Evolutionary conservation across 2,113 vertebrate genomes (phyloP).

Genomic region (Heteronetta atricapilla): DNA sequence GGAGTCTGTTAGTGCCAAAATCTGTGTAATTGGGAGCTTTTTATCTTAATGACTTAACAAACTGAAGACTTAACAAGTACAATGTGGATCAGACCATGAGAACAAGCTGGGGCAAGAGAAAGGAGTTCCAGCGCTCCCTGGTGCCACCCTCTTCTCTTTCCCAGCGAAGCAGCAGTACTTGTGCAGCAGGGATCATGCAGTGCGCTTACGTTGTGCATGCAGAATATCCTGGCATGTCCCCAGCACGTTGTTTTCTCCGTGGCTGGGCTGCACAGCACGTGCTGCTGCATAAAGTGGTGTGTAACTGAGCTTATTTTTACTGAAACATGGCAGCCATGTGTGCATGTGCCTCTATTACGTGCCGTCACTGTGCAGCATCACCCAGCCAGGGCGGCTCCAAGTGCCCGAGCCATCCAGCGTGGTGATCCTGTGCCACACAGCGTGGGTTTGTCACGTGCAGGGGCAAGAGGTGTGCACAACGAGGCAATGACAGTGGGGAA

Average conservation of each 20-base stretch:
- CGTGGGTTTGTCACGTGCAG: background rate
- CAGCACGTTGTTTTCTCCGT: background rate
- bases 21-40: background rate
- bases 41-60: background rate
- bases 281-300: background rate
- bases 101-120: background rate
- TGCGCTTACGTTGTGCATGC: background rate
- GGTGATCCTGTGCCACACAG: background rate
- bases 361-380: background rate
- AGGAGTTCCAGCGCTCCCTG: background rate
- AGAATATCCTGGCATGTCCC: background rate
- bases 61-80: background rate
- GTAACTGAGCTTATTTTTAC: background rate
- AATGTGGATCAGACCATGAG: background rate
- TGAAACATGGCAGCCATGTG: constrained; percentile 2
- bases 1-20: background rate
- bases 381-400: background rate
- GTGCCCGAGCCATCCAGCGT: background rate
- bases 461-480: background rate
- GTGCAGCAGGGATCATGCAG: background rate
- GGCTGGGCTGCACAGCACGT: background rate
- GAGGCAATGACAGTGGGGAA: background rate
- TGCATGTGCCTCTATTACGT: background rate
- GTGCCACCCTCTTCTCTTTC: background rate
- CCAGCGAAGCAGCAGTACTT: background rate